Evolutionary conservation across 2,888 invertebrate genomes (phyloP).

Genomic region (Zootermopsis nevadensis): DNA sequence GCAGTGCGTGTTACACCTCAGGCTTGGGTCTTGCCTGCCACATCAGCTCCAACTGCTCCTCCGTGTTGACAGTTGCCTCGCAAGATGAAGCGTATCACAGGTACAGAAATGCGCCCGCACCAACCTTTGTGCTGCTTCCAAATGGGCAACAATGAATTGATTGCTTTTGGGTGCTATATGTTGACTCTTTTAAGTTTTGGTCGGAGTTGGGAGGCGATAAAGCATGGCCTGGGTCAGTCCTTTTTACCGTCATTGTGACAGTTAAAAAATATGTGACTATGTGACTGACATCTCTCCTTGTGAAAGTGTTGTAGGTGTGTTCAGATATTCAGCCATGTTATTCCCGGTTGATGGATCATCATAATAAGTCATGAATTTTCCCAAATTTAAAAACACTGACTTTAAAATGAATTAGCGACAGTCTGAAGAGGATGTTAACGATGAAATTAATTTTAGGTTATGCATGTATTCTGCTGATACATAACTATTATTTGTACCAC

Average conservation of each 20-base stretch:
- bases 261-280: background rate
- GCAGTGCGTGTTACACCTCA: constrained; percentile 56
- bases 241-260: background rate
- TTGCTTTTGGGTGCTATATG: constrained; percentile 30
- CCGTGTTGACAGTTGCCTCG: constrained; percentile 57
- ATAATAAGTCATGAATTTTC: too few species aligned
- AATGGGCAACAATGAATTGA: background rate
- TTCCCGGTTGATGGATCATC: too few species aligned
- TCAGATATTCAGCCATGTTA: too few species aligned
- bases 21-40: constrained; percentile 52
- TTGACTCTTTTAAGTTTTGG: background rate
- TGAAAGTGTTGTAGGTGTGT: too few species aligned
- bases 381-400: too few species aligned
- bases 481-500: too few species aligned
- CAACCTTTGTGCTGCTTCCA: constrained; percentile 51
- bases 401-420: too few species aligned
- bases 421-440: too few species aligned
- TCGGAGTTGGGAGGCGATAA: constrained; percentile 1
- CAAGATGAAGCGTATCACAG: constrained; percentile 57
- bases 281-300: background rate
- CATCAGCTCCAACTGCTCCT: constrained; percentile 56
- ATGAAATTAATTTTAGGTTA: too few species aligned
- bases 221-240: background rate
- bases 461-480: too few species aligned
- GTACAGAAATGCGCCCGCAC: constrained; percentile 55